These are phyloP conservation scores for Craterocephalus amniculus DNA, from an alignment of 2,797 vertebrate genomes.

Conservation along the genomic window DNA sequence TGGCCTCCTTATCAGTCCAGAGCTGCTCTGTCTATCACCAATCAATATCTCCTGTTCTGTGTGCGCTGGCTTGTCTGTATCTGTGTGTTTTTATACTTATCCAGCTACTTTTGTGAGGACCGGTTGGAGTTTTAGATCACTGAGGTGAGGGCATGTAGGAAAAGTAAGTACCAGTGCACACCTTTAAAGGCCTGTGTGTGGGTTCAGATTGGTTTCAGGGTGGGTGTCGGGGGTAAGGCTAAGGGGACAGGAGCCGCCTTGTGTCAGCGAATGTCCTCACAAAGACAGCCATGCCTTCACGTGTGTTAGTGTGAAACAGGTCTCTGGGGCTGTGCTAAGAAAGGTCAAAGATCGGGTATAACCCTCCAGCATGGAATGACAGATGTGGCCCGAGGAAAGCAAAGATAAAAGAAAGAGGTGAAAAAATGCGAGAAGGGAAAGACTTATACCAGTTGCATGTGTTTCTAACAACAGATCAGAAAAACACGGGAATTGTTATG, in stretches of 20 bases:
- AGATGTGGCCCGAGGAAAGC: conserved; percentile 70
- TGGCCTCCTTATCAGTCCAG: conserved; percentile 77
- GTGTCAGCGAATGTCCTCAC: conserved; percentile 1
- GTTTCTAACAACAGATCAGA: conserved; percentile 59
- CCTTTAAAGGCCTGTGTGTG: background rate
- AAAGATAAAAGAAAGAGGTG: conserved; percentile 66
- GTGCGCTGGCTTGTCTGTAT: conserved; percentile 39
- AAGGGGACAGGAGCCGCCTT: background rate
- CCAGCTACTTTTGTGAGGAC: background rate
- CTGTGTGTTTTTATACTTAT: conserved; percentile 7
- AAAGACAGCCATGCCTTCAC: conserved; percentile 9
- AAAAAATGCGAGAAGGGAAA: conserved; percentile 23
- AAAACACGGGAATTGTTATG: conserved; percentile 50
- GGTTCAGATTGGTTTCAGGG: background rate
- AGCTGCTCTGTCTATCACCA: conserved; percentile 72
- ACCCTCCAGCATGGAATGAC: conserved; percentile 75
- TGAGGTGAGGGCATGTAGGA: background rate
- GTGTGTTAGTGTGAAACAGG: conserved; percentile 52
- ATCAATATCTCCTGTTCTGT: conserved; percentile 73
- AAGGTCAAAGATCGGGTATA: conserved; percentile 78
- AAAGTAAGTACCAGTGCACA: background rate
- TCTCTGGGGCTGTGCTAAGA: conserved; percentile 71
- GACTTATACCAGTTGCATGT: conserved; percentile 47
- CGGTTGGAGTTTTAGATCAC: background rate
- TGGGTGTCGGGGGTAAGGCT: background rate